Conservation (phyloP, 2,888 invertebrate species). For the Dromius quadrimaculatus region DNA sequence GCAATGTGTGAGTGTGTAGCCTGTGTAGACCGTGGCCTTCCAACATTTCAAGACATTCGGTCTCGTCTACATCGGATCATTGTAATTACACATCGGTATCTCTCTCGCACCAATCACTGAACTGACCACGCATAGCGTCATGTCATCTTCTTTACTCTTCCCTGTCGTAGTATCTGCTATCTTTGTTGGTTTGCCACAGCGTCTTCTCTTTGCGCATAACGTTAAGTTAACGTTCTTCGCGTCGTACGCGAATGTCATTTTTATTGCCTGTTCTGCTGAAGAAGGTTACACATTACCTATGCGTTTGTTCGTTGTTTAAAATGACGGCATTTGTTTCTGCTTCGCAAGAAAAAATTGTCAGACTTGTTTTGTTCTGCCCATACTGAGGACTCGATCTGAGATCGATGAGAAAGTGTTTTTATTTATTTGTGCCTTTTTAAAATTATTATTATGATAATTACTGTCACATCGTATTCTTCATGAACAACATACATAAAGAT, state of each 20-base stretch:
- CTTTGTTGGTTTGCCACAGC: constrained; percentile 7
- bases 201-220: constrained; percentile 25
- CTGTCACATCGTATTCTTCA: no score
- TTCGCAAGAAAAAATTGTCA: constrained; percentile 18
- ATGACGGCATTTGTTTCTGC: constrained; percentile 35
- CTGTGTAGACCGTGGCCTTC: constrained; percentile 43
- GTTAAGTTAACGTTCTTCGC: constrained; percentile 33
- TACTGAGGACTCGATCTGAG: constrained; percentile 17
- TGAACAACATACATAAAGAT: no score
- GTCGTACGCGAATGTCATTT: constrained; percentile 49
- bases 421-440: constrained; percentile 16
- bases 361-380: constrained; percentile 16
- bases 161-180: not conserved
- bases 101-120: constrained; percentile 36
- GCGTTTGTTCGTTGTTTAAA: constrained; percentile 36
- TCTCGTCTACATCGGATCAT: constrained; percentile 43
- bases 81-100: constrained; percentile 35
- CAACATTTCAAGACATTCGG: constrained; percentile 44
- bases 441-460: not conserved
- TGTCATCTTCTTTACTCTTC: not conserved
- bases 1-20: constrained; percentile 7
- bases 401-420: constrained; percentile 14
- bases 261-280: constrained; percentile 47
- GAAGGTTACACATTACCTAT: constrained; percentile 47
- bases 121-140: constrained; percentile 37